Conservation (phyloP, 2,888 invertebrate genomes). For the Zaprionus obscuricornis region DNA sequence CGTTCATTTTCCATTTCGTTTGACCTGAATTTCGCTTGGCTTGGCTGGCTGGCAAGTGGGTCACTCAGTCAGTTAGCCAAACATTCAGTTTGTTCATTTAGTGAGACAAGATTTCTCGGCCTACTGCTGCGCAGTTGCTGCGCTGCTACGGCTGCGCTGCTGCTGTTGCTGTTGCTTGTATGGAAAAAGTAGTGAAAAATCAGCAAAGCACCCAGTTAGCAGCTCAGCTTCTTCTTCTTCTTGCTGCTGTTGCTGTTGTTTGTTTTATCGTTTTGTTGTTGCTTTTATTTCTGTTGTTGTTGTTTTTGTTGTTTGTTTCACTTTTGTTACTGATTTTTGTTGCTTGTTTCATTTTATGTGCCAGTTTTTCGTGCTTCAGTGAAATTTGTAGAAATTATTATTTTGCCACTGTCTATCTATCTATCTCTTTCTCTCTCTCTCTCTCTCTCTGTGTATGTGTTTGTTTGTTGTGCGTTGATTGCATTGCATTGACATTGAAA, state of each 20-base stretch:
- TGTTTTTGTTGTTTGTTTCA: slow-evolving; percentile 47
- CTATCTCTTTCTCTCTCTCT: too few relatives aligned
- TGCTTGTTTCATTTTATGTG: slow-evolving; percentile 31
- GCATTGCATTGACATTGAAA: slow-evolving; percentile 69
- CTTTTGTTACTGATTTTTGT: slow-evolving; percentile 58
- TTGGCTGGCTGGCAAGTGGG: slow-evolving; percentile 67
- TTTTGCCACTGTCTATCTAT: too few relatives aligned
- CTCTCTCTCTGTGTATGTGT: too few relatives aligned
- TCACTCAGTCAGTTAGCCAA: slow-evolving; percentile 46
- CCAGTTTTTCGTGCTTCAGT: slow-evolving; percentile 48
- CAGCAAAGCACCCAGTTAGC: slow-evolving; percentile 36
- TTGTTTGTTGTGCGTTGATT: slow-evolving; percentile 8
- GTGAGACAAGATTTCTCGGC: slow-evolving; percentile 1
- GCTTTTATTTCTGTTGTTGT: slow-evolving; percentile 26
- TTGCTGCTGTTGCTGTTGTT: slow-evolving; percentile 35
- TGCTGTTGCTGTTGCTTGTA: slow-evolving; percentile 38
- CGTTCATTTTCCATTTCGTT: slow-evolving; percentile 81
- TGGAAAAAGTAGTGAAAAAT: slow-evolving; percentile 70
- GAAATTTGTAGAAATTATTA: slow-evolving; percentile 61
- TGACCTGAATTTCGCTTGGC: slow-evolving; percentile 82
- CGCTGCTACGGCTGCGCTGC: slow-evolving; percentile 48
- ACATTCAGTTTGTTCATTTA: slow-evolving; percentile 4
- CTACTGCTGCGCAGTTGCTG: slow-evolving; percentile 50
- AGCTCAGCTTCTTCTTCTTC: slow-evolving; percentile 1
- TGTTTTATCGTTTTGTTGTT: too few relatives aligned